Base-by-base conservation (phyloP, 2,888 invertebrate species). In the Leptopilina myrica region DNA sequence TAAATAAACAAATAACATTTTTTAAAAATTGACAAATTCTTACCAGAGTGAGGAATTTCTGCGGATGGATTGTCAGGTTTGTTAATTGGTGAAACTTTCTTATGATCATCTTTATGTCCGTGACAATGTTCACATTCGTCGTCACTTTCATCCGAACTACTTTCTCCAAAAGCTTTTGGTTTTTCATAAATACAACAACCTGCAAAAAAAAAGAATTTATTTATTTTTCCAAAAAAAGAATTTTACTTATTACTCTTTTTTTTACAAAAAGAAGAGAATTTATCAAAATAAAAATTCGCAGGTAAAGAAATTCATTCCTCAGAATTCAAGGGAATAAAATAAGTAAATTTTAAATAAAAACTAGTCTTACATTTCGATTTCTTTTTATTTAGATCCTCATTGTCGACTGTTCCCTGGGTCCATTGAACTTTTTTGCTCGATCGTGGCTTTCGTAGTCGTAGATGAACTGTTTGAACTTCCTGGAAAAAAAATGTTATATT, bases 161-260 rank as follows among this genome's bases (percentile, higher is more conserved):
- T 97, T 91, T 98, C 98, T 67, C 95, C 98, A 92, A 98, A 98
- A 64, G 94, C 94, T 85, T 94, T 94, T n/a, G 97, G 97, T 92
- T 98, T 98, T 89, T 96, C 96, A 92, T 97, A 98, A 89, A 98
- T 96, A 92, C 98, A 98, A 91, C 98, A 98, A 92, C 97, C 98
- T 98, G 88, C 77, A 85, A 84, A 43, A 6, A 75, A 20, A 8
- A 20, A 49, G 12, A 49, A 49, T 7, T 43, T 9, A 49, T 49
- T 11, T 67, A 43, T 49, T 33, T 40, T 49, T 46, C 12, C 12
- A 15, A 43, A 4, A 40, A 67, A 14, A 49, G 49, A 78, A 9
- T 14, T 59, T 67, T 20, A 49, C 0, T 26, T 64, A n/a, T 20
- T 20, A 6, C 53, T 77, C n/a, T 43, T 46, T 4, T 43, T 1